These are phyloP conservation scores for Notamacropus eugenii DNA, from an alignment of 2,797 vertebrate genomes.

Conservation along the genomic window DNA sequence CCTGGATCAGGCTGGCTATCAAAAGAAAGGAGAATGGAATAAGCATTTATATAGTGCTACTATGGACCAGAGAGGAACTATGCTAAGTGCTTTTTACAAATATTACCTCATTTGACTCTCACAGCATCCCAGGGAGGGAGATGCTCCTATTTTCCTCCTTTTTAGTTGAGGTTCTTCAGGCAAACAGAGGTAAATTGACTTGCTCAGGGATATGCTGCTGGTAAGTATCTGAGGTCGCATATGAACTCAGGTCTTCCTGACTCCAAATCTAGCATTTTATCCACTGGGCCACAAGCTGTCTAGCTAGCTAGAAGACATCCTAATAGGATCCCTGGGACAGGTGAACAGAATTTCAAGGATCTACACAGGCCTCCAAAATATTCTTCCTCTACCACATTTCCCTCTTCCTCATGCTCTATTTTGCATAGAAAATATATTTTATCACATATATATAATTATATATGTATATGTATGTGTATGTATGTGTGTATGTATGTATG, in stretches of 20 bases:
- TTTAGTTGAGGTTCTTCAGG: not conserved
- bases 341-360: not conserved
- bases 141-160: not conserved
- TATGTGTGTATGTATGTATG: too few species aligned
- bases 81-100: not conserved
- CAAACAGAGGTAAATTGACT: not conserved
- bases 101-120: not conserved
- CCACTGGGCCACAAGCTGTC: not conserved
- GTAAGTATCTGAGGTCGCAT: not conserved
- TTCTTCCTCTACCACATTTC: not conserved
- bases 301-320: not conserved
- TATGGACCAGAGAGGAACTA: not conserved
- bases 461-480: too few species aligned
- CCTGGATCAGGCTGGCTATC: not conserved
- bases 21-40: not conserved
- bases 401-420: not conserved
- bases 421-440: not conserved
- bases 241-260: not conserved
- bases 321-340: not conserved
- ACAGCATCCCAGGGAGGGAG: not conserved
- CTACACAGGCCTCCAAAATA: not conserved
- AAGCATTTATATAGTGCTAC: not conserved
- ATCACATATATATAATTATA: too few species aligned
- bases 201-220: not conserved
- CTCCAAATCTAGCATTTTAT: not conserved